A percentile compares a stretch with the other conserved stretches of the same genome.
These are phyloP conservation scores for Anser brachyrhynchus DNA, from an alignment of 2,113 vertebrate genomes.

Conservation along the genomic window DNA sequence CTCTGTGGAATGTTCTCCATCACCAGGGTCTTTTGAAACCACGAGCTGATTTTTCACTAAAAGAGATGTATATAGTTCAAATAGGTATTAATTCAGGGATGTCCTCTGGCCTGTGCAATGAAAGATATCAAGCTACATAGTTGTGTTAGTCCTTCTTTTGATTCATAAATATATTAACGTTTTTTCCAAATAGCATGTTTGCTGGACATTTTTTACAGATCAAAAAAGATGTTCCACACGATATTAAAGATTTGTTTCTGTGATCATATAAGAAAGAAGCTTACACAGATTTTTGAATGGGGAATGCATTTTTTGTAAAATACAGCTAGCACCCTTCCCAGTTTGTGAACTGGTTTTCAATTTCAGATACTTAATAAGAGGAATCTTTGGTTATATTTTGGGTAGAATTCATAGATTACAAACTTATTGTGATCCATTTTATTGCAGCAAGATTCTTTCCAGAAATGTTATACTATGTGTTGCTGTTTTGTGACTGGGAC, in stretches of 20 bases:
- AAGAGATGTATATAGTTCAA: not conserved
- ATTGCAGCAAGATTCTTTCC: slow-evolving; percentile 28
- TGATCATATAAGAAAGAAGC: not conserved
- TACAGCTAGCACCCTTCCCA: not conserved
- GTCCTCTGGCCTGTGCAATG: not conserved
- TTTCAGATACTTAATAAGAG: slow-evolving; percentile 2
- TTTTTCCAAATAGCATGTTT: not conserved
- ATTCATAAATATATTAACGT: not conserved
- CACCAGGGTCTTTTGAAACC: not conserved
- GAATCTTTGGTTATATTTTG: not conserved
- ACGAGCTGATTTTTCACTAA: not conserved
- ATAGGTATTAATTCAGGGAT: not conserved
- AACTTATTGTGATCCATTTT: slow-evolving; percentile 30
- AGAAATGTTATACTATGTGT: slow-evolving; percentile 39
- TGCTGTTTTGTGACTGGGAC: slow-evolving; percentile 38
- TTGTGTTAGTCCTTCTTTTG: not conserved
- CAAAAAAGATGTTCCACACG: not conserved
- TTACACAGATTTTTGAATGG: not conserved
- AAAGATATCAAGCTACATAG: not conserved
- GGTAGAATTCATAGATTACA: slow-evolving; percentile 15
- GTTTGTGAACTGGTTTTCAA: not conserved
- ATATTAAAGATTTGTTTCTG: not conserved
- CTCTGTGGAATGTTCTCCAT: not conserved
- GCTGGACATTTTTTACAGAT: not conserved
- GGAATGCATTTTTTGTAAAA: not conserved